A percentile compares a stretch with the other conserved stretches of the same genome.
phyloP scores from a whole-genome alignment of 2,113 vertebrate species.

The Gadus chalcogrammus region DNA sequence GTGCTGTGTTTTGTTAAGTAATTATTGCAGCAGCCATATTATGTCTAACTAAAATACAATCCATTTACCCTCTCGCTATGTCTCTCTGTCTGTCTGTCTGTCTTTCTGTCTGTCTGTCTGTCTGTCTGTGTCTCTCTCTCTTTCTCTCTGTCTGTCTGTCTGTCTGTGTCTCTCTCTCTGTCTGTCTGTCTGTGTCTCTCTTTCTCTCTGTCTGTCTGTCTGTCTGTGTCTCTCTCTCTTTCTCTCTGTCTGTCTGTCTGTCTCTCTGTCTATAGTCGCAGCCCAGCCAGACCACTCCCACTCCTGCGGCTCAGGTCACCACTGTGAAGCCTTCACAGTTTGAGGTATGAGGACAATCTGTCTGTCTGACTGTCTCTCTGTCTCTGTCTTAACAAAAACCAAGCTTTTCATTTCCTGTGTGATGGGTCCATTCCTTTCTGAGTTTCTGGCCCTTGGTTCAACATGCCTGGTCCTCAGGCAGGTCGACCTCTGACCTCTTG shows the following conservation, averaged over 20 bases:
- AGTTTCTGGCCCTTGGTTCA: background rate
- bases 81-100: too few relatives aligned
- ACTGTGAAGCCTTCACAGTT: conserved; percentile 59
- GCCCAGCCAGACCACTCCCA: conserved; percentile 58
- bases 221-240: conserved; percentile 26
- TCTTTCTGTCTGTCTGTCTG: background rate
- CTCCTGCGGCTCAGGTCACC: conserved; percentile 59
- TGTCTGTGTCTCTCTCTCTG: too few relatives aligned
- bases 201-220: background rate
- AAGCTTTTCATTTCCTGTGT: too few relatives aligned
- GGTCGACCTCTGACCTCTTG: conserved; percentile 25
- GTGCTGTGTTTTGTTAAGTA: too few relatives aligned
- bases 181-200: background rate
- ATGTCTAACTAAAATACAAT: too few relatives aligned
- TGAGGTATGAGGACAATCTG: conserved; percentile 61
- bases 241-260: conserved; percentile 29
- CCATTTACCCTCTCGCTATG: too few relatives aligned
- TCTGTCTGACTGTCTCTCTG: conserved; percentile 6
- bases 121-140: background rate
- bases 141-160: conserved; percentile 12
- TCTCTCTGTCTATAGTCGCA: conserved; percentile 60
- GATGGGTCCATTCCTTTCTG: too few relatives aligned
- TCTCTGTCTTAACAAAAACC: background rate
- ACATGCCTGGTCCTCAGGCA: background rate
- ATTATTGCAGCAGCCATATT: too few relatives aligned